A percentile compares a stretch with the other conserved stretches of the same genome.
Conservation (phyloP, 2,888 invertebrate genomes). For the Linnaemya vulpina region DNA sequence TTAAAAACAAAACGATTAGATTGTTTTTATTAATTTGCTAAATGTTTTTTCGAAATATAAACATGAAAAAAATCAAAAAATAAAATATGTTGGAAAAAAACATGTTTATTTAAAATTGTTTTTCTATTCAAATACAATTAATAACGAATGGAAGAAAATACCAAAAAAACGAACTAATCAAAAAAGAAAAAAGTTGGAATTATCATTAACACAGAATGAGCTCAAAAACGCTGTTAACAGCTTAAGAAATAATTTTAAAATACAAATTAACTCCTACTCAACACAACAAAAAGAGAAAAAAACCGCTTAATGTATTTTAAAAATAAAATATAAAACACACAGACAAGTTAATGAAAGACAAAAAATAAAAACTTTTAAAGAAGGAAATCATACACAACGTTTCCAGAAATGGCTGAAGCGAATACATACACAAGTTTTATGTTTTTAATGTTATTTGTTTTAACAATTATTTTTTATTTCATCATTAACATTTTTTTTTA, state of each 20-base stretch:
- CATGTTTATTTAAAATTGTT: constrained; percentile 51
- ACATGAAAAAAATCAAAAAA: constrained; percentile 6
- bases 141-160: constrained; percentile 36
- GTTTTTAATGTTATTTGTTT: not conserved
- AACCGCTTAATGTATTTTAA: constrained; percentile 33
- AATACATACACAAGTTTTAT: not conserved
- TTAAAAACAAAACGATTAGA: constrained; percentile 65
- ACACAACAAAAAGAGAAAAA: constrained; percentile 37
- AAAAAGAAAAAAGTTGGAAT: not conserved
- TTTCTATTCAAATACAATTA: constrained; percentile 52
- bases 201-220: constrained; percentile 54
- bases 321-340: not conserved
- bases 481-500: not conserved
- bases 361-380: not conserved
- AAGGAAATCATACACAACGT: no score
- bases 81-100: constrained; percentile 40
- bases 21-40: constrained; percentile 68
- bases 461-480: not conserved
- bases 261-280: constrained; percentile 59
- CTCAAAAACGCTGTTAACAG: constrained; percentile 62
- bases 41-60: constrained; percentile 64
- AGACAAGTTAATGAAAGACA: constrained; percentile 28
- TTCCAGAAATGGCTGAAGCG: not conserved
- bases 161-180: constrained; percentile 22
- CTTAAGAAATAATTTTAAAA: constrained; percentile 21